These are phyloP conservation scores for Mimas tiliae DNA, from an alignment of 2,888 invertebrate genomes.

Conservation along the genomic window DNA sequence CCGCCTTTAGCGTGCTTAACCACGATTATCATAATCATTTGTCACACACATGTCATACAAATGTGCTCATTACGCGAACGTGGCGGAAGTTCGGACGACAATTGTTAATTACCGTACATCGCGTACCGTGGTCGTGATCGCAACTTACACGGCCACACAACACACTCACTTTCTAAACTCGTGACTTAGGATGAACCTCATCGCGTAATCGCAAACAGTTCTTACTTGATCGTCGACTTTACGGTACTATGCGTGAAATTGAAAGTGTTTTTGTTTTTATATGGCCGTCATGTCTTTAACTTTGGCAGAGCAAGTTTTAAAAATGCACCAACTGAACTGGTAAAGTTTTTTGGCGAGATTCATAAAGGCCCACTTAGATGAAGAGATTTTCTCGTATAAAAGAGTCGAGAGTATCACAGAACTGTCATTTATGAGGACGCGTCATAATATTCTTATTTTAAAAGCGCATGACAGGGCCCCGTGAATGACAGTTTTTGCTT, in stretches of 20 bases:
- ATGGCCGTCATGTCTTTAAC: background rate
- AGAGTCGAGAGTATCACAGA: too few species aligned
- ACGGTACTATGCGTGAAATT: conserved; percentile 26
- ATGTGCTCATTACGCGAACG: conserved; percentile 18
- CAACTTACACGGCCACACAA: conserved; percentile 39
- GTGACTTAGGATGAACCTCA: conserved; percentile 23
- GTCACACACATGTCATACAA: conserved; percentile 21
- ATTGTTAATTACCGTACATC: conserved; percentile 35
- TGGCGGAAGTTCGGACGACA: conserved; percentile 35
- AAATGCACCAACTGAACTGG: background rate
- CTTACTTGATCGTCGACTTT: background rate
- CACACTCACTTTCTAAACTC: conserved; percentile 39
- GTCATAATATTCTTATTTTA: too few species aligned
- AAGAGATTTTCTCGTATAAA: too few species aligned
- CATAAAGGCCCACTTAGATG: too few species aligned
- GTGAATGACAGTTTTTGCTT: too few species aligned
- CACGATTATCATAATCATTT: conserved; percentile 12
- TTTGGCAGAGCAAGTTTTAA: background rate
- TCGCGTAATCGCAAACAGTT: conserved; percentile 7
- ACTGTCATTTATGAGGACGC: too few species aligned
- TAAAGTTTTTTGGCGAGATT: too few species aligned
- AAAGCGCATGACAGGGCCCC: too few species aligned
- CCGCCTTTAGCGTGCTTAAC: conserved; percentile 9
- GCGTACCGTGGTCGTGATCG: conserved; percentile 32
- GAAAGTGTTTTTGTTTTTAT: conserved; percentile 18